Conservation (phyloP, 2,797 vertebrate species). For the Bovichtus variegatus region DNA sequence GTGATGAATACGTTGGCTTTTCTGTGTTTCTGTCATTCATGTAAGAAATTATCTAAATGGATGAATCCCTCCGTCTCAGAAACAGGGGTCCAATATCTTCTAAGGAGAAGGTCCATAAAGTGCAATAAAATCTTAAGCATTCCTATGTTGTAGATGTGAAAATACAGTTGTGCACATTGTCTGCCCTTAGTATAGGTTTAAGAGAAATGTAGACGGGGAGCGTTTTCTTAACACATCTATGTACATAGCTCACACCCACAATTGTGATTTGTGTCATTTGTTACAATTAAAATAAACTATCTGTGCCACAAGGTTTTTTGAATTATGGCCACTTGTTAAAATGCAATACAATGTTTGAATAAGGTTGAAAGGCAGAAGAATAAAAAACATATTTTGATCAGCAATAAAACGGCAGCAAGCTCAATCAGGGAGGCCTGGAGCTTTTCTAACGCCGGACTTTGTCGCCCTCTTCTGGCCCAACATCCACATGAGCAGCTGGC, state of each 20-base stretch:
- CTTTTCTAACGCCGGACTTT: conserved; percentile 18
- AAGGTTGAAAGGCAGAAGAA: background rate
- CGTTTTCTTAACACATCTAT: too few species aligned
- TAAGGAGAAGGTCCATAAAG: too few species aligned
- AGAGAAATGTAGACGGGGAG: background rate
- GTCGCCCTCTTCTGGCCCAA: conserved; percentile 42
- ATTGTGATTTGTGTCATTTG: background rate
- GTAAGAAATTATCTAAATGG: background rate
- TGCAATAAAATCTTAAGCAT: background rate
- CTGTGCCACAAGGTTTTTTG: background rate
- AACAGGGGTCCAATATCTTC: background rate
- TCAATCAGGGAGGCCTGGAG: background rate
- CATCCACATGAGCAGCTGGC: background rate
- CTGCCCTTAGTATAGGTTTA: background rate
- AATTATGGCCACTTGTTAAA: background rate
- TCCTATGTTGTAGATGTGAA: background rate
- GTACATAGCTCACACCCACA: background rate
- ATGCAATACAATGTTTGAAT: too few species aligned
- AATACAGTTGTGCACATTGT: background rate
- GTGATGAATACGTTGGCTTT: background rate
- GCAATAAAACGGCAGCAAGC: background rate
- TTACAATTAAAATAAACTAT: background rate
- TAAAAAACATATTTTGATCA: background rate
- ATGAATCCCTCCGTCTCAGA: background rate
- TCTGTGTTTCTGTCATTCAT: background rate